Evolutionary conservation across 2,888 invertebrate species (phyloP), one percentile per base, ranked within the genome.

Genomic region (Nycteola revayana): DNA sequence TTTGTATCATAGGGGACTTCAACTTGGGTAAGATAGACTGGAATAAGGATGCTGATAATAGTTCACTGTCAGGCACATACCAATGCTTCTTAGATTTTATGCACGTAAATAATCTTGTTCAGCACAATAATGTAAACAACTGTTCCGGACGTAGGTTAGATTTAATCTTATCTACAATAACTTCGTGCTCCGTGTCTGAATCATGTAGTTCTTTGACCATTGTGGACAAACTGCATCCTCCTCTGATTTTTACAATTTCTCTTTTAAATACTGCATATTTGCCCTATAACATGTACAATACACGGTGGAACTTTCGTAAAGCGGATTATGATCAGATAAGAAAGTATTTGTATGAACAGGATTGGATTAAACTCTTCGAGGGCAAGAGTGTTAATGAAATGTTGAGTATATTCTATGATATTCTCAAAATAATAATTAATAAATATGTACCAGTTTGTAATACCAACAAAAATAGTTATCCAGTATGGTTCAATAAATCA

Each of bases 1-100:
- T 11, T 6, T 27, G 27, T 18, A 23, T 38, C 3, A 2, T 30
- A 7, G 36, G 31, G 3, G 30, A 31, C 8, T 32, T 35, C 26
- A 40, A 35, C 7, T 7, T 26, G 6, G 5, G 25, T 18, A 27
- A 24, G 7, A 20, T 38, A 0, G 9, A 26, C 4, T 38, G 38
- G 38, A n/a, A n/a, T 7, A 6, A 4, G 7, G 1, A 0, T 0
- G 7, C 7, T 3, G 7, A 14, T 1, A 23, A 22, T 8, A n/a
- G 17, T 7, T 17, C 9, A 3, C 7, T 30, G 9, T 25, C 29
- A 9, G 10, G 21, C 7, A 10, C 30, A 9, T 20, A 21, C 9
- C 20, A 25, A 21, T 9, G 7, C 3, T 4, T 32, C 1, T 14
- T 32, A 4, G 32, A 32, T 10, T 33, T 33, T 10, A 18, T 17